Evolutionary conservation across 2,888 invertebrate genomes (phyloP).

Genomic region (Plutella xylostella): DNA sequence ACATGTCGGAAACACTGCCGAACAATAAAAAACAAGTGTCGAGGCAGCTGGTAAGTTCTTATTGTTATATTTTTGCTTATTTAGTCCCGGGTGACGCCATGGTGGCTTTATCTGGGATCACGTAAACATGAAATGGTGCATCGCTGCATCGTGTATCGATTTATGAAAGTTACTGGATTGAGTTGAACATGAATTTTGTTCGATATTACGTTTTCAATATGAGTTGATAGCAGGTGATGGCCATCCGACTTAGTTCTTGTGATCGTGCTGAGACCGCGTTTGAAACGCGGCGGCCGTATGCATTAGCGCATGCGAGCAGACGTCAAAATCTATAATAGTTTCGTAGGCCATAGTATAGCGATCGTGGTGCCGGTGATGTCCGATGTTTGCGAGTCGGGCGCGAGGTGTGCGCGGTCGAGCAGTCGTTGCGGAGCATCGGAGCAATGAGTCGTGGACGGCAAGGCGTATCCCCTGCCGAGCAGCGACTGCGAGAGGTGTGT

Average conservation of each 20-base stretch:
- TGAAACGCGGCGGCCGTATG: conserved; percentile 66
- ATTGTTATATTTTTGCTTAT: conserved; percentile 64
- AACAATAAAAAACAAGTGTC: conserved; percentile 70
- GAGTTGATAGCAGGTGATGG: conserved; percentile 38
- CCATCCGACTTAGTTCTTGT: conserved; percentile 57
- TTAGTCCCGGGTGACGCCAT: conserved; percentile 74
- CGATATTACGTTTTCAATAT: conserved; percentile 25
- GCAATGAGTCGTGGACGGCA: not conserved
- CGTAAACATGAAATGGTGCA: conserved; percentile 73
- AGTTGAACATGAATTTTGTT: conserved; percentile 26
- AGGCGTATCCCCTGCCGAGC: conserved; percentile 31
- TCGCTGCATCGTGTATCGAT: conserved; percentile 69
- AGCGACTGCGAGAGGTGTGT: not conserved
- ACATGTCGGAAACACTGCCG: conserved; percentile 72
- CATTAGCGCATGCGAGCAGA: conserved; percentile 67
- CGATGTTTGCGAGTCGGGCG: not conserved
- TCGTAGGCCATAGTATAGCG: conserved; percentile 45
- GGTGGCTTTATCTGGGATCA: conserved; percentile 73
- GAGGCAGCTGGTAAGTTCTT: conserved; percentile 73
- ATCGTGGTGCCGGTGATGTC: conserved; percentile 17
- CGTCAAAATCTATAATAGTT: conserved; percentile 68
- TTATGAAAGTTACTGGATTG: conserved; percentile 43
- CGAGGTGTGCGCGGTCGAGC: conserved; percentile 4
- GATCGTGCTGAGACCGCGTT: conserved; percentile 61
- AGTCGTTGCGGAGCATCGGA: conserved; percentile 20